These are phyloP conservation scores for Polyploca ridens DNA, from an alignment of 2,888 invertebrate species.

Conservation along the genomic window DNA sequence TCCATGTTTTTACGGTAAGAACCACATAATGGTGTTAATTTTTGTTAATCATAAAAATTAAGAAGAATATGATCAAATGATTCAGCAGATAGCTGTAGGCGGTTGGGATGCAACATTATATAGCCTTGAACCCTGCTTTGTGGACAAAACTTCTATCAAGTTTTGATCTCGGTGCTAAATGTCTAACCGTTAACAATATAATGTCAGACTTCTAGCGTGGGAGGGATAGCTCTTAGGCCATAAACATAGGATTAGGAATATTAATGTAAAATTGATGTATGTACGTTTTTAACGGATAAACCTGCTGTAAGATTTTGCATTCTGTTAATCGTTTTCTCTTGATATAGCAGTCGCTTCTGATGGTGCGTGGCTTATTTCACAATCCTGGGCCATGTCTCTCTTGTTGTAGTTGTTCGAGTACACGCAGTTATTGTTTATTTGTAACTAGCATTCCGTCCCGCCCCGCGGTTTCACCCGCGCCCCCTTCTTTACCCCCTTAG, in stretches of 20 bases:
- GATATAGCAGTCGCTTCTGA: not conserved
- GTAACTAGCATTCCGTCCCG: too few relatives aligned
- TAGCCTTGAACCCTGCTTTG: constrained; percentile 72
- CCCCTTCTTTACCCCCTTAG: too few relatives aligned
- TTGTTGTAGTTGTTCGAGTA: too few relatives aligned
- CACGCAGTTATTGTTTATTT: too few relatives aligned
- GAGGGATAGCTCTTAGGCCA: constrained; percentile 41
- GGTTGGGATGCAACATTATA: constrained; percentile 71
- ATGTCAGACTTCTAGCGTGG: constrained; percentile 41
- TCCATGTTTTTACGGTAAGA: not conserved
- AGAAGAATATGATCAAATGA: constrained; percentile 56
- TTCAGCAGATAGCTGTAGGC: constrained; percentile 64
- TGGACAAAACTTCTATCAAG: constrained; percentile 38
- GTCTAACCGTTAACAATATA: constrained; percentile 38
- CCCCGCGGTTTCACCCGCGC: too few relatives aligned
- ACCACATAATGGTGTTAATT: constrained; percentile 59
- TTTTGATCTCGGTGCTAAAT: constrained; percentile 38
- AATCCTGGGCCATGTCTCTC: too few relatives aligned
- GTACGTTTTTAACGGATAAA: too few relatives aligned
- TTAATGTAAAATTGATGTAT: too few relatives aligned
- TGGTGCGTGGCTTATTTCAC: too few relatives aligned
- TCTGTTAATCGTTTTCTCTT: not conserved
- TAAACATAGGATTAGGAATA: not conserved
- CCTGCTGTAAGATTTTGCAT: too few relatives aligned
- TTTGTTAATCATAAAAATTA: constrained; percentile 45